Evolutionary conservation across 2,113 vertebrate species (phyloP), one percentile per base, ranked within the genome.

Genomic region (Heteronetta atricapilla): DNA sequence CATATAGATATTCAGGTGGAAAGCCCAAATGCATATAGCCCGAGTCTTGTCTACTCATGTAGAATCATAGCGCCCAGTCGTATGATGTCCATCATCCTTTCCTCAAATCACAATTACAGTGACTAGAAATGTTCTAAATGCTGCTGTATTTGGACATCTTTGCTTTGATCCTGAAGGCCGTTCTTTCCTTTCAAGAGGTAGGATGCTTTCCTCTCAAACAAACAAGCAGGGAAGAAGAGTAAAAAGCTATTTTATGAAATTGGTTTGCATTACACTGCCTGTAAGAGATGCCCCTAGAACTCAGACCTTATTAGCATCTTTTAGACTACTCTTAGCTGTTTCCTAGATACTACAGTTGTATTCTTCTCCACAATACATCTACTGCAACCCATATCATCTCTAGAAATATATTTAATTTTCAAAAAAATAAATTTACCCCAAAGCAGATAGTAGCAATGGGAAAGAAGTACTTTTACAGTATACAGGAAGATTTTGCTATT

Each of bases 1-100:
- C 48, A 12, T 20, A 34, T 0, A 40, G 11, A 28, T 19, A 40
- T n/a, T 59, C n/a, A 68, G 14, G 10, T 25, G 4, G 34, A 73
- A 13, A 67, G 16, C 36, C 23, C 56, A 85, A 90, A 62, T 3
- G n/a, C 59, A 67, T 8, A 34, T 4, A 79, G 38, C 33, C 72
- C 44, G 18, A 40, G 1, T 0, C 36, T 50, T 1, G 36, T 31
- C n/a, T 85, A 23, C 46, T 63, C 36, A 38, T 1, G 0, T 14
- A 28, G 28, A 40, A 22, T 69, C 26, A 16, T 38, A 46, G 3
- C 26, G 28, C 46, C 36, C 55, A 34, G 4, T 2, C 63, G 11
- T 14, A 23, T 9, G 46, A 69, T 0, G 11, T 11, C 55, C 29
- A 62, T 8, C 46, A 63, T n/a, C 20, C n/a, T 74, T 33, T 55